These are phyloP conservation scores for Stratiolaelaps scimitus DNA, from an alignment of 1,140 invertebrate species.

Conservation along the genomic window DNA sequence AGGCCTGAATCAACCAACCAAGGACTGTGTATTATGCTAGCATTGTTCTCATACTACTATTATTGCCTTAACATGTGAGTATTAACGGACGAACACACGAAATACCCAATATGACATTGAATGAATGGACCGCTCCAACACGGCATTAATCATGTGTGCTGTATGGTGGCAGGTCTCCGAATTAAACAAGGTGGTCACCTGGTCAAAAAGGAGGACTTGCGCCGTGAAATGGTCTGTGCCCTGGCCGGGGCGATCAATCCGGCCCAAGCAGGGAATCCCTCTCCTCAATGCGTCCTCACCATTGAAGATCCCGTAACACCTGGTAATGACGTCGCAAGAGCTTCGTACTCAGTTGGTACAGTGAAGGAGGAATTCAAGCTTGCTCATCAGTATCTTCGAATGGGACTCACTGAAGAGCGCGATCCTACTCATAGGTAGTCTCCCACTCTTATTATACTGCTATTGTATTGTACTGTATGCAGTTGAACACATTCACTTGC, in stretches of 20 bases:
- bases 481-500: too few relatives aligned
- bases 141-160: conserved; percentile 28
- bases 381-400: conserved; percentile 30
- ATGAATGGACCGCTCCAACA: too few relatives aligned
- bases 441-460: too few relatives aligned
- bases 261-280: not conserved
- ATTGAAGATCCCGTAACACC: conserved; percentile 33
- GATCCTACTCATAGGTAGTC: too few relatives aligned
- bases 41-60: too few relatives aligned
- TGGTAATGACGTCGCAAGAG: conserved; percentile 33
- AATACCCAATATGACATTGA: too few relatives aligned
- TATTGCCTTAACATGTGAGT: too few relatives aligned
- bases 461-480: too few relatives aligned
- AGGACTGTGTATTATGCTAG: too few relatives aligned
- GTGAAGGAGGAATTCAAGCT: conserved; percentile 31
- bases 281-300: conserved; percentile 7
- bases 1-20: too few relatives aligned
- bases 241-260: not conserved
- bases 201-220: conserved; percentile 11
- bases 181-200: conserved; percentile 7
- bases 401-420: too few relatives aligned
- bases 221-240: not conserved
- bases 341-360: conserved; percentile 31
- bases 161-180: conserved; percentile 29
- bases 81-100: too few relatives aligned